A percentile compares a stretch with the other conserved stretches of the same genome.
These are phyloP conservation scores for Ancistrus triradiatus DNA, from an alignment of 2,113 vertebrate species.

Conservation along the genomic window DNA sequence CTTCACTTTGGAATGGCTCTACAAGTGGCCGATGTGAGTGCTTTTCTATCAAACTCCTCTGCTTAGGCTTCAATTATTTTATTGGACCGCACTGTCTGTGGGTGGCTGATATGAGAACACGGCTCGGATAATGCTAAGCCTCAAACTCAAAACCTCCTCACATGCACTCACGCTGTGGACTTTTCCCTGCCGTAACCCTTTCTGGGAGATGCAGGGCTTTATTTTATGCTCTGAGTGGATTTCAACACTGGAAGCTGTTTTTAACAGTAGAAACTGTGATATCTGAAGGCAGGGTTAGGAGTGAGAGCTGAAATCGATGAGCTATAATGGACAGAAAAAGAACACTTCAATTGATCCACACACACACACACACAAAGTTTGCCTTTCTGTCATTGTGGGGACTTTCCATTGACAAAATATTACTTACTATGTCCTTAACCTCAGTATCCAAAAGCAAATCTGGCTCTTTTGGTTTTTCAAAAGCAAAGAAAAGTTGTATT, in stretches of 20 bases:
- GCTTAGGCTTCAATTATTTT: no score
- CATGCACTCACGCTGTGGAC: slow-evolving; percentile 1
- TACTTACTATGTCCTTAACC: no score
- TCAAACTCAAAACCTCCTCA: not conserved
- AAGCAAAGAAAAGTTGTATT: no score
- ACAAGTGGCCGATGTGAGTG: no score
- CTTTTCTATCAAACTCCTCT: no score
- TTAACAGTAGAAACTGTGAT: slow-evolving; percentile 36
- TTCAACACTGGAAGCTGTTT: slow-evolving; percentile 41
- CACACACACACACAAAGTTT: slow-evolving; percentile 10
- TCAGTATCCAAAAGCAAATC: no score
- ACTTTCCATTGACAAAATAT: no score
- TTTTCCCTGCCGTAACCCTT: slow-evolving; percentile 5
- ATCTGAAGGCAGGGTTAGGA: slow-evolving; percentile 43
- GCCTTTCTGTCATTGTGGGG: no score
- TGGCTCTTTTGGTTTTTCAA: no score
- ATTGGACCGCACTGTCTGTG: no score
- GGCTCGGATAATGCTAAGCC: not conserved
- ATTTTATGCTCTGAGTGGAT: slow-evolving; percentile 50
- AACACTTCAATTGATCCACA: slow-evolving; percentile 13
- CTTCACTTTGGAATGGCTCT: no score
- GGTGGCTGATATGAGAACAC: not conserved
- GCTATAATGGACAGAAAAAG: slow-evolving; percentile 37
- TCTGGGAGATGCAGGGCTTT: slow-evolving; percentile 2
- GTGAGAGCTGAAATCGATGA: slow-evolving; percentile 45